Evolutionary conservation across 2,797 vertebrate genomes (phyloP).

Genomic region (Schizopygopsis malacanthus): DNA sequence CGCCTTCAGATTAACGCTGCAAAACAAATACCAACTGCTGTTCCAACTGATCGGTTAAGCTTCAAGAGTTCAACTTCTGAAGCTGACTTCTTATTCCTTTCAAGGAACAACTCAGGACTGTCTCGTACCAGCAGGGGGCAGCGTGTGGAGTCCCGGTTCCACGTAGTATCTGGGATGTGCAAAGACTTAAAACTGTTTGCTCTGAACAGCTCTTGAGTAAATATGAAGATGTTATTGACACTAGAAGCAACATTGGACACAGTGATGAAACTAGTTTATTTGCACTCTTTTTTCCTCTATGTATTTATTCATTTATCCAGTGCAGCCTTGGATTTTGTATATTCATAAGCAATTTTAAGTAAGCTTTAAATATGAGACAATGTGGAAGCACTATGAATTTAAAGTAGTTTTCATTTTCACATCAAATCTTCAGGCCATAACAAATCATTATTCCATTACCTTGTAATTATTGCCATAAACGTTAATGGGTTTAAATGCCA

Average conservation of each 20-base stretch:
- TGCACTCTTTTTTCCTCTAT: constrained; percentile 4
- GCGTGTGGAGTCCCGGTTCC: constrained; percentile 36
- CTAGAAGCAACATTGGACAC: background rate
- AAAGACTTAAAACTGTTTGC: constrained; percentile 18
- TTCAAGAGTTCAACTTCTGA: constrained; percentile 17
- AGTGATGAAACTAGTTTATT: background rate
- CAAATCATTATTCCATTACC: background rate
- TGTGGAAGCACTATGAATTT: background rate
- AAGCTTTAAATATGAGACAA: constrained; percentile 8
- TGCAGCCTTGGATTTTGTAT: constrained; percentile 4
- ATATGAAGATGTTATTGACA: constrained; percentile 26
- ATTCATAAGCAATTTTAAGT: constrained; percentile 22
- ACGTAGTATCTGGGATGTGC: background rate
- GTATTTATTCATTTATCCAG: constrained; percentile 36
- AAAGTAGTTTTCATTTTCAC: background rate
- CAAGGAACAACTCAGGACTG: background rate
- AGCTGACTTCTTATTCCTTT: background rate
- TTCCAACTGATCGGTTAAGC: constrained; percentile 38
- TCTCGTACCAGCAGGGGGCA: constrained; percentile 63
- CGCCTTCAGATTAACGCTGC: constrained; percentile 35
- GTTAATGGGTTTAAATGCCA: background rate
- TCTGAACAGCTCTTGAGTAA: constrained; percentile 40
- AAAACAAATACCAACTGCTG: constrained; percentile 59
- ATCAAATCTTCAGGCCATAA: background rate
- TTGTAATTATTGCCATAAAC: background rate